Evolutionary conservation across 2,888 invertebrate species (phyloP), one percentile per base, ranked within the genome.

Genomic region (Plusia festucae): DNA sequence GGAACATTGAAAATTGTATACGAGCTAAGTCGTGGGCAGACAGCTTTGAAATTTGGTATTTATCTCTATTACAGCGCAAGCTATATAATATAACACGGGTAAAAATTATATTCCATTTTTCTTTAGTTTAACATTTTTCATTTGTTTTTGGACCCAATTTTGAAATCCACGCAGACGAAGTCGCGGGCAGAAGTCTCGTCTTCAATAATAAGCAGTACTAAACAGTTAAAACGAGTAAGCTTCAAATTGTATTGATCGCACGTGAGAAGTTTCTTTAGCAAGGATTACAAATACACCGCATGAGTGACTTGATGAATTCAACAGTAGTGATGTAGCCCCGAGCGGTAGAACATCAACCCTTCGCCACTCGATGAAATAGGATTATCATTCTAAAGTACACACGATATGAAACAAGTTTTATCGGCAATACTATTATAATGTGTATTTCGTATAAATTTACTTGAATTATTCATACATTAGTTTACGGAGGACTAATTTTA

Each of bases 271-370:
- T 53, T 53, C 61, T 72, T 70, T 62, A 64, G 65, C 40, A 52
- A 61, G 64, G 70, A 82, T 83, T 84, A 78, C 68, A 82, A 73
- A 76, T 77, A 82, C 79, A 71, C 79, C 85, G 84, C 85, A 82
- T 78, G 84, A 82, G 77, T 82, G 83, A 68, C 69, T 86, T 83
- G 81, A 86, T 85, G 83, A 82, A 85, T 87, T 83, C 86, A 85
- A 86, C 74, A 76, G 70, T 85, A 88, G 88, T 88, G 82, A 59
- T 73, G 72, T 58, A 62, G 83, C 88, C 85, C 62, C 77, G 52
- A 85, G 89, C 86, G 71, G 46, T 68, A 60, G 73, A 63, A 68
- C 65, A 61, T 63, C 59, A 79, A 82, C 89, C 90, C 88, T 84
- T 85, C 84, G 72, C 79, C 81, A 78, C 82, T 84, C 76, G 73